These are phyloP conservation scores for Tipula lateralis DNA, from an alignment of 2,888 invertebrate species.

Conservation along the genomic window DNA sequence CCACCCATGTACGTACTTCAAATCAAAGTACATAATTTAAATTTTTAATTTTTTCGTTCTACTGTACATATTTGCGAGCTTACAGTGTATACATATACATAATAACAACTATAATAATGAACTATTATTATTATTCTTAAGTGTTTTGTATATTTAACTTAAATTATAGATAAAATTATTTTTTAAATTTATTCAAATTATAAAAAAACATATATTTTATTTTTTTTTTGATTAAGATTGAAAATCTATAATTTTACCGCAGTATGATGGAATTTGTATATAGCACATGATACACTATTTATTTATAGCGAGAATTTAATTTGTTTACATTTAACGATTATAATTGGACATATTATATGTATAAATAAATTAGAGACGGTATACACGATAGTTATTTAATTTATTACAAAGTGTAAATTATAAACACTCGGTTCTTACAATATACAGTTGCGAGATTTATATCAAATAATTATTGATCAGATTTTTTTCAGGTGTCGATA, in stretches of 20 bases:
- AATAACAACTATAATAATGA: background rate
- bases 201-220: background rate
- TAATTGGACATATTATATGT: background rate
- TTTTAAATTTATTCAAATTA: background rate
- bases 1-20: background rate
- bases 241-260: slow-evolving; percentile 11
- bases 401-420: no score
- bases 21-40: background rate
- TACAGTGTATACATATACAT: background rate
- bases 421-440: no score
- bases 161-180: background rate
- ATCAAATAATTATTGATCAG: no score
- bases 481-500: no score
- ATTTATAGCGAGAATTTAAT: slow-evolving; percentile 11
- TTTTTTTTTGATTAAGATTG: slow-evolving; percentile 4
- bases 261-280: background rate
- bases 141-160: background rate
- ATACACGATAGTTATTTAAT: background rate
- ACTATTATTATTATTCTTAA: background rate
- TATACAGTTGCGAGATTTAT: no score
- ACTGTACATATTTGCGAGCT: background rate
- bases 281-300: background rate
- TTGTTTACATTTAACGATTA: background rate
- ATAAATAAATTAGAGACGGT: background rate
- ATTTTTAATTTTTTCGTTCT: background rate